phyloP scores from a whole-genome alignment of 2,888 invertebrate species.

The Macrophya alboannulata region DNA sequence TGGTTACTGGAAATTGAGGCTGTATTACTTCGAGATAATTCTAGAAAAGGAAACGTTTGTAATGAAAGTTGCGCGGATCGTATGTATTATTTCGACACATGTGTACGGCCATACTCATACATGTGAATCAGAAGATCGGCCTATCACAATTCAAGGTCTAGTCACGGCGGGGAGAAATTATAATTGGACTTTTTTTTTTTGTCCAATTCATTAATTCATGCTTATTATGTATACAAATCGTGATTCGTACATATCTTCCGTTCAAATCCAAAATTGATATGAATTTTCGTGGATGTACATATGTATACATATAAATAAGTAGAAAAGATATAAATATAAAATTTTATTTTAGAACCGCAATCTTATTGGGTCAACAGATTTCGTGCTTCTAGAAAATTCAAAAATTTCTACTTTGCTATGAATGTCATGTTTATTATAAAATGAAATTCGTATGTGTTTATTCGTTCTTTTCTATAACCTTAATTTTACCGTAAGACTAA shows the following conservation, averaged over 20 bases:
- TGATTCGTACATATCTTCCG: neutral
- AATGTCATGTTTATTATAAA: no score
- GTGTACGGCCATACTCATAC: neutral
- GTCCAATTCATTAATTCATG: neutral
- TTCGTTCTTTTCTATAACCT: neutral
- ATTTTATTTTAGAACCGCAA: no score
- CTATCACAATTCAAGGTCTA: conserved; percentile 28
- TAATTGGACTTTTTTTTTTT: conserved; percentile 13
- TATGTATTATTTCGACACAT: neutral
- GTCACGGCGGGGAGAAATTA: neutral
- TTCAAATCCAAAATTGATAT: neutral
- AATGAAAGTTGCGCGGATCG: conserved; percentile 20
- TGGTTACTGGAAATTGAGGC: neutral
- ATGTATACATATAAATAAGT: no score
- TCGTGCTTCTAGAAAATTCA: no score
- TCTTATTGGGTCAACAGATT: no score
- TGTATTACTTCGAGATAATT: conserved; percentile 46
- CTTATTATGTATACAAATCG: neutral
- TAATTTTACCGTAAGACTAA: neutral
- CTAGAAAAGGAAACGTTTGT: conserved; percentile 49
- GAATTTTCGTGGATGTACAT: neutral
- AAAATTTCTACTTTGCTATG: no score
- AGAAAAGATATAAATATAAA: neutral
- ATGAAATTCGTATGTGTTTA: neutral
- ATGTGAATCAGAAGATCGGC: neutral